Evolutionary conservation across 1,140 invertebrate species (phyloP), one percentile per base, ranked within the genome.

Genomic region (Drosophila murphyi): DNA sequence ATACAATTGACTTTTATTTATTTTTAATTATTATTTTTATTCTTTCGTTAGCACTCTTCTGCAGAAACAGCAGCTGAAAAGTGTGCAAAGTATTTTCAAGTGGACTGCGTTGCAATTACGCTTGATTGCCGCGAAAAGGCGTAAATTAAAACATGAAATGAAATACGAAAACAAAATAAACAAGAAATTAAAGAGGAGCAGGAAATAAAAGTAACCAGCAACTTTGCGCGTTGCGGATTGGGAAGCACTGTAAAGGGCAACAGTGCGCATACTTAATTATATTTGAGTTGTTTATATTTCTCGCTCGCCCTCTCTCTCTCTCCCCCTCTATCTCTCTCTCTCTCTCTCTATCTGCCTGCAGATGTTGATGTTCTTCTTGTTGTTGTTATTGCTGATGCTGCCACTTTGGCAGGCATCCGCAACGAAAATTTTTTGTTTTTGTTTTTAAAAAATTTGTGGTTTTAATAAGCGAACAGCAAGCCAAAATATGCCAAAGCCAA

Each of bases 261-360:
- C 83, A 80, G 76, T 86, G 55, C 83, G 83, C 60, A 87, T 88
- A 80, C 83, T 83, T 88, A 87, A 87, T 87, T 88, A 83, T 88
- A 80, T 80, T 82, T 77, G 72, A 55, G 76, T 78, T 86, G 75
- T 86, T 88, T 80, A 77, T 68, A 67, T 69, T 73, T 43, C 75
- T 45, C n/a, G 20, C 12, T 45, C 12, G n/a, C 10, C n/a, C 39
- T 43, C 39, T 34, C 34, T 5, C 39, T 43, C 10, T n/a, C 39
- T 43, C 4, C 0, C 3, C 4, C 6, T 43, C 6, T 41, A 1
- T 20, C 20, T 20, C 20, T 20, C 20, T 20, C 20, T 20, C 20
- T 20, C 20, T 20, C 20, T 20, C 20, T 20, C 20, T 20, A 20
- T 20, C 20, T 20, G 20, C 20, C 20, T 20, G 20, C 20, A 20